phyloP scores from a whole-genome alignment of 2,888 invertebrate species.

The Lasioglossum leucozonium region DNA sequence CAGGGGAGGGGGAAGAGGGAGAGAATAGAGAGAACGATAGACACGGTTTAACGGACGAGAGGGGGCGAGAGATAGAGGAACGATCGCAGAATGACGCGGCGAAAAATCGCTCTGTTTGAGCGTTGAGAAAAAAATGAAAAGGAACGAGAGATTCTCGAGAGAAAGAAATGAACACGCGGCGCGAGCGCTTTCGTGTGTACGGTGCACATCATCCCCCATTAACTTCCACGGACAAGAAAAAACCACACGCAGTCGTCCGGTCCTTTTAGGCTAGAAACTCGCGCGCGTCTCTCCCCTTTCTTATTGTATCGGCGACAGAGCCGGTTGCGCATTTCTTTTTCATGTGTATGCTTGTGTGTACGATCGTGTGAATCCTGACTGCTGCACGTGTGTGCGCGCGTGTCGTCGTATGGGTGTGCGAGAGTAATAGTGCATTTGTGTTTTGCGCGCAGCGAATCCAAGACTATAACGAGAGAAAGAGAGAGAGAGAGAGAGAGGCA shows the following conservation, averaged over 20 bases:
- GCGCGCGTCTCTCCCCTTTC: constrained; percentile 39
- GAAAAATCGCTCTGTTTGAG: not conserved
- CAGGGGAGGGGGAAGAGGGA: not conserved
- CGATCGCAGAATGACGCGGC: not conserved
- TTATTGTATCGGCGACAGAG: constrained; percentile 55
- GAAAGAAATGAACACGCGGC: constrained; percentile 35
- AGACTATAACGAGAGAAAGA: constrained; percentile 14
- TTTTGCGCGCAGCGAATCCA: constrained; percentile 26
- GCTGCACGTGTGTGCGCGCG: constrained; percentile 50
- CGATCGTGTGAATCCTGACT: constrained; percentile 44
- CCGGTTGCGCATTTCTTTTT: constrained; percentile 53
- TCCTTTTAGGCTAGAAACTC: constrained; percentile 57
- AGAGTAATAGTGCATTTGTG: constrained; percentile 54
- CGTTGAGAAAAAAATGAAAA: not conserved
- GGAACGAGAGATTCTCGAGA: constrained; percentile 20
- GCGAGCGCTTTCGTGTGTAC: constrained; percentile 61
- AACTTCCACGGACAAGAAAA: constrained; percentile 55
- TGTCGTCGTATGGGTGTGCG: constrained; percentile 32
- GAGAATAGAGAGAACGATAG: not conserved
- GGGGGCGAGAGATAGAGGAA: not conserved
- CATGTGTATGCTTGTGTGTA: constrained; percentile 44
- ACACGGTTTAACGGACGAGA: not conserved
- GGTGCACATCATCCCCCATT: constrained; percentile 56
- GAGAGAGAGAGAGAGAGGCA: constrained; percentile 31
- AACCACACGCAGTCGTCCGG: constrained; percentile 46